These are phyloP conservation scores for Caiman crocodilus DNA, from an alignment of 2,797 vertebrate genomes.

Conservation along the genomic window DNA sequence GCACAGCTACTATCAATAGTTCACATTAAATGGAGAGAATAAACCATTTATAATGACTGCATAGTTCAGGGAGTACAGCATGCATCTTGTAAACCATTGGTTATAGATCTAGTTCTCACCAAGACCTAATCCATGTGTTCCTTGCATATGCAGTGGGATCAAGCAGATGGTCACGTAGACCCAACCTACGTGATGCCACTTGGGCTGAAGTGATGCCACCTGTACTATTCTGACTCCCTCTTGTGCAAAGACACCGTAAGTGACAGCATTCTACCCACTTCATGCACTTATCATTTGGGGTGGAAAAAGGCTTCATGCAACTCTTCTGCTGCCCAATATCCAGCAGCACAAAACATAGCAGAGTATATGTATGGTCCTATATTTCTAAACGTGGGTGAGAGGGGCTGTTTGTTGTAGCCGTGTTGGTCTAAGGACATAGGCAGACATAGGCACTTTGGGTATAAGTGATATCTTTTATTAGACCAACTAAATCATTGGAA, in stretches of 20 bases:
- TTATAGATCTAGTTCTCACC: not conserved
- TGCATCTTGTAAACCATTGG: not conserved
- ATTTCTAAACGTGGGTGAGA: not conserved
- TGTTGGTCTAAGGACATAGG: too few species aligned
- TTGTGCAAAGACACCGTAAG: not conserved
- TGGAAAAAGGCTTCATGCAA: not conserved
- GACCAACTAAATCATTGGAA: too few species aligned
- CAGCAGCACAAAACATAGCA: not conserved
- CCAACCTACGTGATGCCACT: not conserved
- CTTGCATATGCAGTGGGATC: not conserved
- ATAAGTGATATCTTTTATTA: too few species aligned
- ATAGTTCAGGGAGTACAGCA: not conserved
- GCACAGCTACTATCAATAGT: rapidly evolving
- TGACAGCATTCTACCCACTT: not conserved
- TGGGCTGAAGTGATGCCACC: not conserved
- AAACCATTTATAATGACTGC: not conserved
- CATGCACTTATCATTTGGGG: not conserved
- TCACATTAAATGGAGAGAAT: not conserved
- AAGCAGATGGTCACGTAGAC: not conserved
- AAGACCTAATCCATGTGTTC: not conserved
- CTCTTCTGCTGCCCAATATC: too few species aligned
- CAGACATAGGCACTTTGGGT: too few species aligned
- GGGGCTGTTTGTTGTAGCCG: too few species aligned
- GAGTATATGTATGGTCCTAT: not conserved
- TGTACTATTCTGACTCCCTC: not conserved